Evolutionary conservation across 2,113 vertebrate genomes (phyloP), one percentile per base, ranked within the genome.

Genomic region (Pygoscelis adeliae): DNA sequence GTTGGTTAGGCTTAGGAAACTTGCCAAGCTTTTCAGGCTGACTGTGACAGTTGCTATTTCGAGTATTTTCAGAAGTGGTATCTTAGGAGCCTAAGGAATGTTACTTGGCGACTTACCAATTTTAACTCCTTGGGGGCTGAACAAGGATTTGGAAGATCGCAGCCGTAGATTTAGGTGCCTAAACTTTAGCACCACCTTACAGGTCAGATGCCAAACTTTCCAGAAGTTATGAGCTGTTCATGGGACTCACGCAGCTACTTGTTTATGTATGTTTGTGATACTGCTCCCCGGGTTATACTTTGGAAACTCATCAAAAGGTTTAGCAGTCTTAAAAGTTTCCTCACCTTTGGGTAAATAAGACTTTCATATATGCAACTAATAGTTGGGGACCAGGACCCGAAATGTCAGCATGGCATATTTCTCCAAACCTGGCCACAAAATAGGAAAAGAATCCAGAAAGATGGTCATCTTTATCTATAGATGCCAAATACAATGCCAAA

Each of bases 291-390:
- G 83, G 56, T 92, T 92, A 32, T 89, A 87, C 66, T 94, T 82
- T 82, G 62, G 77, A 87, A 94, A 91, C 40, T 87, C 59, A 89
- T 7, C 80, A 87, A 87, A 76, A 91, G 36, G 15, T 83, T 93
- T 78, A 80, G 59, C 76, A 62, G 70, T 52, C 77, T 96, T 93
- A 92, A 96, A 95, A 87, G 61, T 91, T 96, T 93, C 80, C 61
- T 89, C 94, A 67, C 72, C 69, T 95, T 84, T 82, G n/a, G 58
- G 92, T 84, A 86, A 93, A n/a, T 27, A 81, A 78, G 38, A 93
- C 44, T 83, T 95, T 56, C 44, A 76, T 8, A 65, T 22, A 62
- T 26, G 26, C 27, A 82, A 17, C 46, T 84, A 85, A 82, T 30
- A 6, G 9, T 6, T 82, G 36, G 30, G 58, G 30, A 76, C 22